These are phyloP conservation scores for Gulo gulo DNA, from an alignment of 2,113 vertebrate genomes.

Conservation along the genomic window DNA sequence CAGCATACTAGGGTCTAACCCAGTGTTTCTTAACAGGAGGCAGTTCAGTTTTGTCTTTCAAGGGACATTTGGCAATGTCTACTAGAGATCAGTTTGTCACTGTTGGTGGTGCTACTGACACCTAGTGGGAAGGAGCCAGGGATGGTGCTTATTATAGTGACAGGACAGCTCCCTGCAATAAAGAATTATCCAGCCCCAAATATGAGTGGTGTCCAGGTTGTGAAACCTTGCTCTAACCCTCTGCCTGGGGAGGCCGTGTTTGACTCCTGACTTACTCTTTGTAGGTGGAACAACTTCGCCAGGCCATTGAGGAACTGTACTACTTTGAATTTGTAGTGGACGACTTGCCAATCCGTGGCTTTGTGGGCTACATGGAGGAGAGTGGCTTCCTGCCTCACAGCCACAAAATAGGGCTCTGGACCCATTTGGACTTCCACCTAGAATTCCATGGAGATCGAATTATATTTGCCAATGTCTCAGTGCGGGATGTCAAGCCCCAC, in stretches of 20 bases:
- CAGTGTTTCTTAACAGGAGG: background rate
- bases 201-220: background rate
- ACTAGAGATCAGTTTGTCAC: conserved; percentile 1
- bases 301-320: conserved; percentile 93
- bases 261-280: conserved; percentile 57
- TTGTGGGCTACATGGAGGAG: conserved; percentile 95
- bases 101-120: background rate
- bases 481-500: conserved; percentile 92
- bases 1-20: background rate
- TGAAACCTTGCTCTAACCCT: background rate
- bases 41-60: background rate
- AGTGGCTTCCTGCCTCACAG: conserved; percentile 94
- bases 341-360: conserved; percentile 93
- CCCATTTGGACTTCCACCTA: conserved; percentile 93
- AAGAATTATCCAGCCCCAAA: conserved; percentile 18
- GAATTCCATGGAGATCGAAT: conserved; percentile 91
- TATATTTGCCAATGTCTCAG: conserved; percentile 92
- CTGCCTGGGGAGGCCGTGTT: background rate
- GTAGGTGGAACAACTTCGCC: conserved; percentile 90
- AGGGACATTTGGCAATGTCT: background rate
- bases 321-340: conserved; percentile 96
- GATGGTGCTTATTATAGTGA: background rate
- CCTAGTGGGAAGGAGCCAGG: background rate
- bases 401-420: conserved; percentile 93
- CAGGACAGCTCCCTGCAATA: background rate